phyloP scores from a whole-genome alignment of 2,888 invertebrate species.

The Synanthedon tipuliformis region DNA sequence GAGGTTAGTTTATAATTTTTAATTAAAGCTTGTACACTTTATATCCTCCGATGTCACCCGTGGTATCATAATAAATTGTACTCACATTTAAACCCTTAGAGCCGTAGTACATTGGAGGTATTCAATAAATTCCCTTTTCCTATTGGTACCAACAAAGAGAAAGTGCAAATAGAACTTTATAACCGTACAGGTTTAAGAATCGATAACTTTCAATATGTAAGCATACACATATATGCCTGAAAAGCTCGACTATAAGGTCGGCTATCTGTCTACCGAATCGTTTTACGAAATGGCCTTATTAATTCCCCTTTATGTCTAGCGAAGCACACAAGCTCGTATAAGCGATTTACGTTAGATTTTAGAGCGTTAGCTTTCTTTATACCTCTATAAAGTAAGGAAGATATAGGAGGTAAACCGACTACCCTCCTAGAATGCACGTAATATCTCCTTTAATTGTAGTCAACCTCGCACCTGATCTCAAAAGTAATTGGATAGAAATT shows the following conservation, averaged over 20 bases:
- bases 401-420: slow-evolving; percentile 22
- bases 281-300: slow-evolving; percentile 59
- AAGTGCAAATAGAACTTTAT: slow-evolving; percentile 24
- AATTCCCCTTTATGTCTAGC: slow-evolving; percentile 60
- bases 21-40: no score
- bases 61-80: no score
- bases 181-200: slow-evolving; percentile 40
- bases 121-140: background rate
- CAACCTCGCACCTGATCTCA: slow-evolving; percentile 44
- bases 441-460: slow-evolving; percentile 52
- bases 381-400: slow-evolving; percentile 51
- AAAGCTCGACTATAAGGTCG: slow-evolving; percentile 24
- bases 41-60: no score
- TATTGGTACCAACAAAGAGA: slow-evolving; percentile 18
- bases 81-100: no score
- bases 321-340: slow-evolving; percentile 44
- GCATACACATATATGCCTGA: slow-evolving; percentile 40
- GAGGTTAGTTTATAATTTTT: no score
- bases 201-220: slow-evolving; percentile 60
- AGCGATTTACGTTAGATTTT: slow-evolving; percentile 53
- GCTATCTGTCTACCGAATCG: slow-evolving; percentile 51
- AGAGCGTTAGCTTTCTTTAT: slow-evolving; percentile 61
- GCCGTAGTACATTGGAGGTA: no score
- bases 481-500: slow-evolving; percentile 19
- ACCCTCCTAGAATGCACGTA: slow-evolving; percentile 24